Percentiles rank a stretch among this genome's conserved stretches.
Conservation (phyloP, 37 sponge, comb jelly and placozoan species). For the Ephydatia muelleri region DNA sequence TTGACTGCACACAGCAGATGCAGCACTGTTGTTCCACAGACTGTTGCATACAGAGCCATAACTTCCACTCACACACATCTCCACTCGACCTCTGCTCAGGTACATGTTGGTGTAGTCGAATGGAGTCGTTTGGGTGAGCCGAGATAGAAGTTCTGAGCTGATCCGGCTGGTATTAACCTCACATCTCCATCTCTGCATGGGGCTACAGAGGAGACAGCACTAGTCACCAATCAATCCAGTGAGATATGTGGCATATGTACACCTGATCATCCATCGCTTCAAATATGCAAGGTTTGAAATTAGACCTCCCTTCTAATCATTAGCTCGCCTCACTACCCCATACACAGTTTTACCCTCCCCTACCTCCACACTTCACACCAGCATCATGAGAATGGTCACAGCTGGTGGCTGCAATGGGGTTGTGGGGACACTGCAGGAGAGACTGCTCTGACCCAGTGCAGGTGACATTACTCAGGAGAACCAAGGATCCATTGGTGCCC, state of each 20-base stretch:
- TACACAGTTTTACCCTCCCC: background rate
- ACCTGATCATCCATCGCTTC: no score
- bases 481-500: background rate
- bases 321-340: background rate
- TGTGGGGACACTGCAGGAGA: background rate
- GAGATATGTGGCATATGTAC: no score
- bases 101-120: background rate
- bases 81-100: conserved; percentile 36
- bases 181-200: background rate
- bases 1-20: conserved; percentile 35
- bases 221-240: no score
- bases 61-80: conserved; percentile 20
- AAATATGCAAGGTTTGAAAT: no score
- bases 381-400: conserved; percentile 16
- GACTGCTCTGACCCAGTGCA: conserved; percentile 9
- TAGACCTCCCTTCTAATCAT: no score
- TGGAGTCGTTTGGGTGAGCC: background rate
- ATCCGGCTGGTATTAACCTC: background rate
- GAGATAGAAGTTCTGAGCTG: background rate
- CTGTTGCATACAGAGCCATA: conserved; percentile 35
- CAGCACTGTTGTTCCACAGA: conserved; percentile 27
- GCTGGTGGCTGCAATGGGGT: background rate
- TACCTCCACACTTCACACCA: conserved; percentile 18
- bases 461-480: conserved; percentile 1
- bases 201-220: background rate